phyloP scores from a whole-genome alignment of 2,113 vertebrate genomes.

The Gasterosteus nipponicus region DNA sequence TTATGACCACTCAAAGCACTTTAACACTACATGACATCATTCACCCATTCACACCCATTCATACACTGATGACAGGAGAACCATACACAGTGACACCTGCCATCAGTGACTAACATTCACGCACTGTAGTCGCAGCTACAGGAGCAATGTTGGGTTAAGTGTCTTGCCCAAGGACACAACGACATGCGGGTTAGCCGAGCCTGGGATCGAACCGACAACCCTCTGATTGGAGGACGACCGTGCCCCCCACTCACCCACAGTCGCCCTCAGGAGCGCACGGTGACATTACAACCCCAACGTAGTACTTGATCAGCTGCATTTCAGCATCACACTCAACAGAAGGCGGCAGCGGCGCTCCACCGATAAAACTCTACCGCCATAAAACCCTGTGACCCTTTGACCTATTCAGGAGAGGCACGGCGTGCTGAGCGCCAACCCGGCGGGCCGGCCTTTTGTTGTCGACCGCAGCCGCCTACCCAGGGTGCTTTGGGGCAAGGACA shows the following conservation, averaged over 20 bases:
- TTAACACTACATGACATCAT: too few relatives aligned
- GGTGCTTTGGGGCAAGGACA: constrained; percentile 66
- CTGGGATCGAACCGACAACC: too few relatives aligned
- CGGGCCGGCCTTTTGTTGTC: constrained; percentile 69
- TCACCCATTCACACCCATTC: too few relatives aligned
- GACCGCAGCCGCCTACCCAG: constrained; percentile 55
- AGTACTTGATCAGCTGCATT: not conserved
- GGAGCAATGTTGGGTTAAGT: too few relatives aligned
- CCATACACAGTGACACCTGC: too few relatives aligned
- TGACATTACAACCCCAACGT: constrained; percentile 20
- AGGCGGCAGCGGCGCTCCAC: constrained; percentile 1
- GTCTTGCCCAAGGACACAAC: too few relatives aligned
- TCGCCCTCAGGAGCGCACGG: constrained; percentile 8
- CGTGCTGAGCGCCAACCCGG: constrained; percentile 38
- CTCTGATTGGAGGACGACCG: too few relatives aligned
- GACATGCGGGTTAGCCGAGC: too few relatives aligned
- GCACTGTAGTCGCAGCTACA: too few relatives aligned
- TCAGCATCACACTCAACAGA: constrained; percentile 16
- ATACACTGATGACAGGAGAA: too few relatives aligned
- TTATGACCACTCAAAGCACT: too few relatives aligned
- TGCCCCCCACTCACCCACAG: not conserved
- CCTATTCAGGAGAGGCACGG: constrained; percentile 44
- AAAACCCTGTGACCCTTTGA: constrained; percentile 64
- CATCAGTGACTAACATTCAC: too few relatives aligned
- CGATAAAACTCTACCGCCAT: constrained; percentile 2